These are phyloP conservation scores for Phainopepla nitens DNA, from an alignment of 2,113 vertebrate species.

Conservation along the genomic window DNA sequence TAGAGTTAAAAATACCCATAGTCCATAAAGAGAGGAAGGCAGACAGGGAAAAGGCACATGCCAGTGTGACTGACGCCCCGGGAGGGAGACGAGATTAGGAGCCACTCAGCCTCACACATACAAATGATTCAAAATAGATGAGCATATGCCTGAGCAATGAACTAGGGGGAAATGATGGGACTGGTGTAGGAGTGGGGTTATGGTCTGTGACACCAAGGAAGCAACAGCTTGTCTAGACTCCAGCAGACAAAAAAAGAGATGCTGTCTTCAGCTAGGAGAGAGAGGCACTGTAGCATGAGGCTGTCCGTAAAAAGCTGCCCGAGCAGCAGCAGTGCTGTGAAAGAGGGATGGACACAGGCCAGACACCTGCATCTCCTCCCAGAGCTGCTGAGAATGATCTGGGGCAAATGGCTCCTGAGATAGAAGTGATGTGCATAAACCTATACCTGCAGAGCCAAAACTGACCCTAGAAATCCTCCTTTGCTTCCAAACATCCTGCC, in stretches of 20 bases:
- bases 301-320: neutral
- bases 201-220: neutral
- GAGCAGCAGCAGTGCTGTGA: neutral
- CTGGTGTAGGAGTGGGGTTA: constrained; percentile 30
- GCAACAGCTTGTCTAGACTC: constrained; percentile 47
- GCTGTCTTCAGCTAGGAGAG: neutral
- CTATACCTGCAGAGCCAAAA: neutral
- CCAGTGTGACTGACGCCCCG: constrained; percentile 15
- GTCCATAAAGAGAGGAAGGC: constrained; percentile 53
- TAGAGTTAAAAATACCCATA: constrained; percentile 58
- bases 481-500: neutral
- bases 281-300: neutral
- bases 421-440: too few species aligned
- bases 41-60: constrained; percentile 50
- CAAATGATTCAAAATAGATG: constrained; percentile 22
- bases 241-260: constrained; percentile 6
- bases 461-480: neutral
- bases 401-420: neutral
- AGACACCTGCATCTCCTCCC: neutral
- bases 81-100: constrained; percentile 43
- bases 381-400: neutral
- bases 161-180: neutral
- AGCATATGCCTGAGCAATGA: constrained; percentile 40
- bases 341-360: neutral
- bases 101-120: neutral